Conservation (phyloP, 2,797 vertebrate species). For the Galago senegalensis region DNA sequence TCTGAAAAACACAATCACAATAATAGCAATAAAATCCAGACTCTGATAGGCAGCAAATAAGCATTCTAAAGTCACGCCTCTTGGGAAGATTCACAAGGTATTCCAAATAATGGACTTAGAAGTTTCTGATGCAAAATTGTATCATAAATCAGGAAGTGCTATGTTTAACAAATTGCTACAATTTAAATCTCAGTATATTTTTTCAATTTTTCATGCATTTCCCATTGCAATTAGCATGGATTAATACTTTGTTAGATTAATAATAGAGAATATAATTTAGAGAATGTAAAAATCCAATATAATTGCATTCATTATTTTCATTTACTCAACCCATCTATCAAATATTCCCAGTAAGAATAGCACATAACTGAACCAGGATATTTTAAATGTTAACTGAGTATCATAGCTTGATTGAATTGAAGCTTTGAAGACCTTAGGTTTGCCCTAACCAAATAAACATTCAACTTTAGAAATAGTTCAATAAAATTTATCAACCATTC, state of each 20-base stretch:
- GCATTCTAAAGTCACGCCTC: not conserved
- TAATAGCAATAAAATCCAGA: constrained; percentile 37
- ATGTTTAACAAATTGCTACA: constrained; percentile 25
- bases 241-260: not conserved
- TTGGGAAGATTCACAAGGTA: not conserved
- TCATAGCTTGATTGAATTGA: not conserved
- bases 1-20: constrained; percentile 89
- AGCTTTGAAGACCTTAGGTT: not conserved
- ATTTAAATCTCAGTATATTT: constrained; percentile 28
- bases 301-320: constrained; percentile 45
- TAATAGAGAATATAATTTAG: too few relatives aligned
- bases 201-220: constrained; percentile 40
- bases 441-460: not conserved
- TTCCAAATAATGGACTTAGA: not conserved
- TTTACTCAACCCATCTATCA: constrained; percentile 15
- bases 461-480: not conserved
- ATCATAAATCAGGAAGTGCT: constrained; percentile 26
- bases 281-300: not conserved
- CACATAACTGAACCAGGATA: not conserved
- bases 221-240: not conserved
- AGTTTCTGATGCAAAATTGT: not conserved
- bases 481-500: constrained; percentile 26
- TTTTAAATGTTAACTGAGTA: constrained; percentile 22
- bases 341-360: not conserved
- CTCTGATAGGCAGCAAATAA: constrained; percentile 16